These are phyloP conservation scores for Gryllus bimaculatus DNA, from an alignment of 1,140 invertebrate species.

Conservation along the genomic window DNA sequence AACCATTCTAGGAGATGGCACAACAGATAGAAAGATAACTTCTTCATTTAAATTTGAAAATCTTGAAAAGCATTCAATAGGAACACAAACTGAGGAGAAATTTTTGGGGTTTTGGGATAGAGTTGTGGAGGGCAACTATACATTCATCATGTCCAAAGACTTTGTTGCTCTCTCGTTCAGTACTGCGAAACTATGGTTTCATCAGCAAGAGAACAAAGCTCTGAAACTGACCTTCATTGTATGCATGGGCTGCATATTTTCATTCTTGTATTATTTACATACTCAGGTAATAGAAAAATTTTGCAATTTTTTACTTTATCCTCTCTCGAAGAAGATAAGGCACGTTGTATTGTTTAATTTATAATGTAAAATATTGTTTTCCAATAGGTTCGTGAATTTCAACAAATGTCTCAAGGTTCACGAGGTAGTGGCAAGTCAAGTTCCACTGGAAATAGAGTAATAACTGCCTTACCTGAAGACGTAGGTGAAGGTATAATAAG, in stretches of 20 bases:
- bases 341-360: no score
- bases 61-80: neutral
- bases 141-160: constrained; percentile 15
- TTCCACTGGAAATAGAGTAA: constrained; percentile 30
- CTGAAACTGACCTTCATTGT: constrained; percentile 56
- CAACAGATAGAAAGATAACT: neutral
- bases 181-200: constrained; percentile 14
- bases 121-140: constrained; percentile 12
- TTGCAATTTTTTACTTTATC: neutral
- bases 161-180: constrained; percentile 13
- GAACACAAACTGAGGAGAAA: constrained; percentile 11
- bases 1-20: constrained; percentile 10
- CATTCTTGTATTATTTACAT: constrained; percentile 60
- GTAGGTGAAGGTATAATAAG: constrained; percentile 62
- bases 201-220: constrained; percentile 47
- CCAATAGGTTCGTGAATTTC: constrained; percentile 47
- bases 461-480: constrained; percentile 45
- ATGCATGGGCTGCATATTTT: constrained; percentile 50
- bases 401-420: constrained; percentile 48
- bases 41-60: neutral
- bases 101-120: constrained; percentile 11
- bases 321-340: neutral
- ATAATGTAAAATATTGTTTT: neutral
- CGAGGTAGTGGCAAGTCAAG: constrained; percentile 34
- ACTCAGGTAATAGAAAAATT: constrained; percentile 19